Base-by-base conservation (phyloP, 2,113 vertebrate genomes). In the Tragulus kanchil region DNA sequence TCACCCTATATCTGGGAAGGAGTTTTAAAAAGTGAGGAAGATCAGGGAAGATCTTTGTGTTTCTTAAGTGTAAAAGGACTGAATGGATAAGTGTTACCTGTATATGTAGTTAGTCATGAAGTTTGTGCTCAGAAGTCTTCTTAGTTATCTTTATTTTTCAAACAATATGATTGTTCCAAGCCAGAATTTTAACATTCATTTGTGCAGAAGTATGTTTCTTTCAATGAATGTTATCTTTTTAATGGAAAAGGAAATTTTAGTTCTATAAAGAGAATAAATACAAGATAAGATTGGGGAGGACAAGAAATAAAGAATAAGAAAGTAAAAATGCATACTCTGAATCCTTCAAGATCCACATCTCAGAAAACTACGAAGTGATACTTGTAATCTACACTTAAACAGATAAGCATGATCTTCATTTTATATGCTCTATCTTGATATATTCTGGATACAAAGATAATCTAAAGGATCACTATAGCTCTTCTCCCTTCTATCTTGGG, bases 221-320 rank as follows among this genome's bases (percentile, higher is more conserved):
- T 85, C 23, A 56, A 7, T 23, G 12, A 94, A 25, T 85, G 26
- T 42, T 95, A 23, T 65, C n/a, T 84, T 94, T 84, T 78, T 61
- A 67, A 96, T 28, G 45, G 52, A 89, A 79, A 73, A n/a, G 67
- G 82, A 88, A 52, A 84, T 59, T 86, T 95, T 69, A 58, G n/a
- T 15, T 89, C 8, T 82, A 61, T 82, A 23, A 87, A 59, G 61
- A 89, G n/a, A 56, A 21, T 16, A 62, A 83, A 90, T 86, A 71
- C 17, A 52, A 52, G 31, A 78, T 50, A 78, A 78, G 52, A 78
- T 28, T 52, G 69, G 62, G n/a, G n/a, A 93, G 31, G 84, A 52
- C 3, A 54, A n/a, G 28, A 73, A 95, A 82, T 56, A 31, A 31
- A 54, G 84, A 67, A 3, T 36, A 25, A 19, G 31, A 73, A 15